phyloP scores from a whole-genome alignment of 2,797 vertebrate species.

The Liasis olivaceus region DNA sequence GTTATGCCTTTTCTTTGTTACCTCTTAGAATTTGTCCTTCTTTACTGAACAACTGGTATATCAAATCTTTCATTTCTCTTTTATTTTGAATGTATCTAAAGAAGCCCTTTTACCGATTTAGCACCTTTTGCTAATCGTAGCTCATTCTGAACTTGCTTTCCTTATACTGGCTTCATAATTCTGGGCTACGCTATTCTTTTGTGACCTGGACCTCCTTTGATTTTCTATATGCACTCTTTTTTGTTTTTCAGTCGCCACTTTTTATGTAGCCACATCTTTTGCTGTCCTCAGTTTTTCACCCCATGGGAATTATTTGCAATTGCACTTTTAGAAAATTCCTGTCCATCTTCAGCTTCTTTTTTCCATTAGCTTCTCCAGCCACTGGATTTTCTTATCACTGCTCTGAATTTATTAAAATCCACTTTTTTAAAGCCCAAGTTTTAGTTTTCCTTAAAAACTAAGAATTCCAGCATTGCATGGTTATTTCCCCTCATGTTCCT shows the following conservation, averaged over 20 bases:
- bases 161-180: neutral
- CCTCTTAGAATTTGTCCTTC: neutral
- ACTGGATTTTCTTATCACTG: neutral
- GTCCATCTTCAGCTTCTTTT: neutral
- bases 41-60: neutral
- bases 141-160: neutral
- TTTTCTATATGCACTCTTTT: neutral
- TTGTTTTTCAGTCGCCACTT: neutral
- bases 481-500: neutral
- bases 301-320: neutral
- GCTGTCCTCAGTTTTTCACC: neutral
- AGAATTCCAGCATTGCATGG: neutral
- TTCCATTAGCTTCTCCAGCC: neutral
- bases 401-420: neutral
- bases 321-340: neutral
- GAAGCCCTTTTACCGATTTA: neutral
- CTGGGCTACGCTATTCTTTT: neutral
- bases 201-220: neutral
- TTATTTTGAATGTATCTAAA: neutral
- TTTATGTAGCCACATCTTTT: neutral
- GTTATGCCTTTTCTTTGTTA: neutral
- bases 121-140: neutral
- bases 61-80: neutral
- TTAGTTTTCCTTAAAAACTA: neutral
- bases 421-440: neutral